Conservation (phyloP, 2,888 invertebrate species). For the Standfussiana lucernea region DNA sequence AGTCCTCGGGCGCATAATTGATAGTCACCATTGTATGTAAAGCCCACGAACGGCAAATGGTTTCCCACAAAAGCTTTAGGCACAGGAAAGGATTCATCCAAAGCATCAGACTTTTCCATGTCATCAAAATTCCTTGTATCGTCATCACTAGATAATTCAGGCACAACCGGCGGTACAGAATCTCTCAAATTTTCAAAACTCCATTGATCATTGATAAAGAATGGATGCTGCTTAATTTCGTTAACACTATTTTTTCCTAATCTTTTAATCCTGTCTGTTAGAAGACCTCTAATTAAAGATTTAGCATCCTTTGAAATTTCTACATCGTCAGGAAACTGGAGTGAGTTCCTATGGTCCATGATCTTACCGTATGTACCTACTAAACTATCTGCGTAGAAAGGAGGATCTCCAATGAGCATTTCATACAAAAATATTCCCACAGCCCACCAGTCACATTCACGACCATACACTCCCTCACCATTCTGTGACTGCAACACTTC, state of each 20-base stretch:
- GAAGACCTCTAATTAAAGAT: conserved; percentile 97
- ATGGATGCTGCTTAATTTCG: conserved; percentile 98
- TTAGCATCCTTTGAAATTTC: conserved; percentile 97
- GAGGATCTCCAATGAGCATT: conserved; percentile 99
- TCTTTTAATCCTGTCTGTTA: conserved; percentile 97
- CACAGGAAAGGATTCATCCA: conserved; percentile 98
- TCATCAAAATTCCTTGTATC: conserved; percentile 99
- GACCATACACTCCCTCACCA: conserved; percentile 98
- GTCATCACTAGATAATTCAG: conserved; percentile 98
- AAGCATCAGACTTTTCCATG: conserved; percentile 97
- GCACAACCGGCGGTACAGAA: conserved; percentile 98
- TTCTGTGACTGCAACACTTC: conserved; percentile 99
- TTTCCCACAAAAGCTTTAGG: conserved; percentile 99
- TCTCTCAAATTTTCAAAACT: conserved; percentile 98
- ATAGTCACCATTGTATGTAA: conserved; percentile 98
- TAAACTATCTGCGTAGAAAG: conserved; percentile 99
- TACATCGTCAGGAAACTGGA: conserved; percentile 98
- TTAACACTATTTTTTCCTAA: conserved; percentile 97
- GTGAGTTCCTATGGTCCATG: conserved; percentile 99
- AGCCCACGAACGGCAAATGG: conserved; percentile 99
- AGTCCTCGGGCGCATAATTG: conserved; percentile 92
- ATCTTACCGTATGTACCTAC: conserved; percentile 99
- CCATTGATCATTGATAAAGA: conserved; percentile 99
- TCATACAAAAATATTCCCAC: conserved; percentile 99
- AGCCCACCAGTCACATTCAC: conserved; percentile 99